Conservation (phyloP, 2,113 vertebrate species). For the Tapirus terrestris region DNA sequence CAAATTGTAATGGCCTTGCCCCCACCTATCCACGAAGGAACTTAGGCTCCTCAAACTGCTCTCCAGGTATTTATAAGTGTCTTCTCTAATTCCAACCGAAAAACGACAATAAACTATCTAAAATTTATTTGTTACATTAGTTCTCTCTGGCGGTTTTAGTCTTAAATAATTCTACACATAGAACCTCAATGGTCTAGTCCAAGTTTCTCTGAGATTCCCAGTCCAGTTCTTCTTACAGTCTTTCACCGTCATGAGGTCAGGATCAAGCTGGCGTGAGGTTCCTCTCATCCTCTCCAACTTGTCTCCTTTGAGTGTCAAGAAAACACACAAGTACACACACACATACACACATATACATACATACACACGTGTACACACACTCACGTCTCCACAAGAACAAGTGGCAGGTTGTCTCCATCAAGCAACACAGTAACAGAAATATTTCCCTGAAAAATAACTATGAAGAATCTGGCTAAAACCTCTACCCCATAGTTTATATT, state of each 20-base stretch:
- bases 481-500: not conserved
- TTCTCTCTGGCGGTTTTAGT: slow-evolving; percentile 29
- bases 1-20: slow-evolving; percentile 36
- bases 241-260: not conserved
- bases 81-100: slow-evolving; percentile 8
- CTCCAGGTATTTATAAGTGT: not conserved
- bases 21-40: not conserved
- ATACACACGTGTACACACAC: not conserved
- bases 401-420: not conserved
- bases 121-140: not conserved
- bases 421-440: not conserved
- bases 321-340: not conserved
- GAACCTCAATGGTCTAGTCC: not conserved
- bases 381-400: not conserved
- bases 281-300: not conserved
- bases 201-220: not conserved
- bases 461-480: not conserved
- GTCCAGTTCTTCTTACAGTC: not conserved
- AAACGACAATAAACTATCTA: not conserved
- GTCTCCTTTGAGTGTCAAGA: not conserved
- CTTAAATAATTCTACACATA: not conserved
- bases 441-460: not conserved
- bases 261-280: not conserved
- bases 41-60: not conserved
- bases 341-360: too few relatives aligned